Percentiles rank a stretch among this genome's conserved stretches.
phyloP scores from a whole-genome alignment of 2,797 vertebrate species.

The Crenichthys baileyi region DNA sequence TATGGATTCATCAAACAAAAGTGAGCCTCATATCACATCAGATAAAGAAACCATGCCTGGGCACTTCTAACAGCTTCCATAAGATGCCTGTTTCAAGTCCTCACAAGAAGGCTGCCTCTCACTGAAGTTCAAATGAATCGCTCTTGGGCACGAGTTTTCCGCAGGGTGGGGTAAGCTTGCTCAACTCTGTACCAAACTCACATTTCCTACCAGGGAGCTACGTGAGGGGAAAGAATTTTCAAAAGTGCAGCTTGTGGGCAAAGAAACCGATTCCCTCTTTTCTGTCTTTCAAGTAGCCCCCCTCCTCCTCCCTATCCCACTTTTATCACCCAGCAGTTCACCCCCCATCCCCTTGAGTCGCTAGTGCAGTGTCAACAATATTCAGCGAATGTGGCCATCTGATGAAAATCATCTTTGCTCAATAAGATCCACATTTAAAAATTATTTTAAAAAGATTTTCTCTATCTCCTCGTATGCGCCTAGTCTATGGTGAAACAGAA shows the following conservation, averaged over 20 bases:
- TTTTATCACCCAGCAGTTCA: constrained; percentile 50
- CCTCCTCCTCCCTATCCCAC: constrained; percentile 15
- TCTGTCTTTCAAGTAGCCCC: constrained; percentile 63
- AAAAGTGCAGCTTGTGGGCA: constrained; percentile 74
- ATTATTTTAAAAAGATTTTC: constrained; percentile 34
- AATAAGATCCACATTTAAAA: constrained; percentile 58
- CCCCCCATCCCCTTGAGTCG: constrained; percentile 49
- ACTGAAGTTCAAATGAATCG: constrained; percentile 84
- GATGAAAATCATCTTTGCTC: constrained; percentile 65
- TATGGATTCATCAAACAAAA: constrained; percentile 82
- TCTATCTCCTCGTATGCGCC: constrained; percentile 50
- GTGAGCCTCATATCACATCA: constrained; percentile 78
- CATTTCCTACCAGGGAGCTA: constrained; percentile 70
- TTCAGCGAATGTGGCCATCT: constrained; percentile 54
- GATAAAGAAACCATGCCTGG: constrained; percentile 78
- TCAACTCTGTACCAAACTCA: constrained; percentile 74
- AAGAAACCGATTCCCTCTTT: constrained; percentile 64
- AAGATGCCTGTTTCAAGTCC: constrained; percentile 80
- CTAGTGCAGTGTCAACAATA: constrained; percentile 75
- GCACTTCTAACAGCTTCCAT: constrained; percentile 80
- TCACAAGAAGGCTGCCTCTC: constrained; percentile 79
- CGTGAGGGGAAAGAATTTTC: constrained; percentile 51
- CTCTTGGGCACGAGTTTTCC: constrained; percentile 79
- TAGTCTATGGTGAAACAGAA: constrained; percentile 49
- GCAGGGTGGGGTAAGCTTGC: constrained; percentile 44